Conservation (phyloP, 2,797 vertebrate species). For the Sebastes taczanowskii region DNA sequence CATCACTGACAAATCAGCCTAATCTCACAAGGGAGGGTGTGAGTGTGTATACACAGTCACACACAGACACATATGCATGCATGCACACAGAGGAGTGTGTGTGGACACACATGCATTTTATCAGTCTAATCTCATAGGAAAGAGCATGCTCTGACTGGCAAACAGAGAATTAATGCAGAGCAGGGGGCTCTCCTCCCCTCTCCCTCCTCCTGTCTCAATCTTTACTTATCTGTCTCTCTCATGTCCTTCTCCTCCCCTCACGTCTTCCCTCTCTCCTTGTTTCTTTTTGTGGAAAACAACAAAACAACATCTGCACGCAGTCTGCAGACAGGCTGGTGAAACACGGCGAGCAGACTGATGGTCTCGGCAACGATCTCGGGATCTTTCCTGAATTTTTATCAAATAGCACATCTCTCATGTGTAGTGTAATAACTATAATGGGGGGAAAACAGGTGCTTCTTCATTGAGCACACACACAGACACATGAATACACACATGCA, state of each 20-base stretch:
- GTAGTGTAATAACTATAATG: not conserved
- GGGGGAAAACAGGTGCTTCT: not conserved
- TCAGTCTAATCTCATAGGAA: conserved; percentile 78
- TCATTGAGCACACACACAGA: not conserved
- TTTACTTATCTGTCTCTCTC: conserved; percentile 65
- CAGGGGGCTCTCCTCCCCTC: conserved; percentile 63
- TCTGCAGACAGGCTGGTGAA: conserved; percentile 34
- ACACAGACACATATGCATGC: conserved; percentile 1
- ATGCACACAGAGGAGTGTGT: conserved; percentile 38
- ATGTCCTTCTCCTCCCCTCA: conserved; percentile 57
- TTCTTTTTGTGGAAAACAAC: conserved; percentile 53
- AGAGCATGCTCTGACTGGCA: conserved; percentile 79
- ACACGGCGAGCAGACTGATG: conserved; percentile 20
- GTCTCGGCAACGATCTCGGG: conserved; percentile 19
- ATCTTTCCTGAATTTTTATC: conserved; percentile 13
- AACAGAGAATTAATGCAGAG: conserved; percentile 80
- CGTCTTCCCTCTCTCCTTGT: conserved; percentile 21
- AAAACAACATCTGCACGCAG: conserved; percentile 57
- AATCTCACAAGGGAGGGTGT: conserved; percentile 78
- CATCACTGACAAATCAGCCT: conserved; percentile 85
- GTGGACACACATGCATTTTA: conserved; percentile 68
- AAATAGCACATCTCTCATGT: not conserved
- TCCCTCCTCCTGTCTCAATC: conserved; percentile 57
- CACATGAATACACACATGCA: conserved; percentile 5
- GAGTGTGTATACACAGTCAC: conserved; percentile 46